These are phyloP conservation scores for Eospalax fontanierii DNA, from an alignment of 2,797 vertebrate genomes.

Conservation along the genomic window DNA sequence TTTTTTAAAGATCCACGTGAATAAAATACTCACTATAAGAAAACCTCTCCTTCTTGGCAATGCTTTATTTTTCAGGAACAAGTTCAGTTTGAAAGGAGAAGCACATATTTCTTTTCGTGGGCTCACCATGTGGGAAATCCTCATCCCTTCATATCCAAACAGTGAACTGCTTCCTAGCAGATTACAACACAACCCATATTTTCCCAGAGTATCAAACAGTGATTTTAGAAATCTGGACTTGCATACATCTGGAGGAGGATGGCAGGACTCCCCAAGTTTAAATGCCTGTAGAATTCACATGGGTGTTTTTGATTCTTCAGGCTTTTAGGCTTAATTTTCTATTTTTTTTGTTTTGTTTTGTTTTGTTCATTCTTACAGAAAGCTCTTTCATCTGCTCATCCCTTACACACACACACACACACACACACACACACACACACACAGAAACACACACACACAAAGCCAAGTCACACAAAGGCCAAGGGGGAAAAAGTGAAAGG, in stretches of 20 bases:
- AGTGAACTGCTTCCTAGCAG: slow-evolving; percentile 67
- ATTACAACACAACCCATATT: slow-evolving; percentile 71
- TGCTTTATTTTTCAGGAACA: slow-evolving; percentile 53
- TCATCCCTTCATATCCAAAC: slow-evolving; percentile 40
- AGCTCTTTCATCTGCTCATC: not conserved
- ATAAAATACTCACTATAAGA: slow-evolving; percentile 9
- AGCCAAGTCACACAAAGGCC: slow-evolving; percentile 61
- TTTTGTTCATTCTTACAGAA: slow-evolving; percentile 77
- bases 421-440: slow-evolving; percentile 16
- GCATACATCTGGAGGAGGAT: slow-evolving; percentile 69
- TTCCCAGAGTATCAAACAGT: slow-evolving; percentile 63
- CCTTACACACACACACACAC: not conserved
- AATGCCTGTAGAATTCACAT: slow-evolving; percentile 69
- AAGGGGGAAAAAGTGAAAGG: slow-evolving; percentile 81
- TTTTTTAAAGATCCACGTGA: not conserved
- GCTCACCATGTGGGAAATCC: slow-evolving; percentile 69
- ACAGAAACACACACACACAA: not conserved
- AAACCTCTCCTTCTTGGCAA: not conserved
- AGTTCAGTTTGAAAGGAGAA: slow-evolving; percentile 32
- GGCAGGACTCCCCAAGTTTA: slow-evolving; percentile 68
- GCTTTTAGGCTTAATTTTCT: slow-evolving; percentile 66
- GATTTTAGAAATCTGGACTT: slow-evolving; percentile 79
- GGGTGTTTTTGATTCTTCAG: slow-evolving; percentile 79
- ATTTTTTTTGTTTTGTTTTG: slow-evolving; percentile 1
- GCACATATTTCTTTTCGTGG: slow-evolving; percentile 56